Conservation (phyloP, 2,888 invertebrate genomes). For the Copidosoma aretas region DNA sequence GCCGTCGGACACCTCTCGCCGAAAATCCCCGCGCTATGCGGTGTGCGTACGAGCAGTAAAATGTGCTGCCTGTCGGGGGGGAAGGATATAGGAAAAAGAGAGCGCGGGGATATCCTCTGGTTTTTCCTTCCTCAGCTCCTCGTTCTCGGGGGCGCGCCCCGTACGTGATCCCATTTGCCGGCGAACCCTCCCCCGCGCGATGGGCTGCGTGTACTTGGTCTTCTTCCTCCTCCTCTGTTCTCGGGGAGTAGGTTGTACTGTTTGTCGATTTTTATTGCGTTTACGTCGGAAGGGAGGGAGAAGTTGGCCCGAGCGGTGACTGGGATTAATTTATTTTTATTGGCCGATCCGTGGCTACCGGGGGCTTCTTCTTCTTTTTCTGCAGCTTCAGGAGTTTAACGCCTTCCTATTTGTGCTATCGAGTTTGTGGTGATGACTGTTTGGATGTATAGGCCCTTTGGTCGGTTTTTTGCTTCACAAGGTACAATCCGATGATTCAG, state of each 20-base stretch:
- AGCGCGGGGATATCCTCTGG: conserved; percentile 50
- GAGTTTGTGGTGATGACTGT: too few species aligned
- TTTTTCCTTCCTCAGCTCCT: conserved; percentile 54
- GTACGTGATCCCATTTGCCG: conserved; percentile 57
- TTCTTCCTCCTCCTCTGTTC: too few species aligned
- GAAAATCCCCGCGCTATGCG: conserved; percentile 9
- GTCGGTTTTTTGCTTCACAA: too few species aligned
- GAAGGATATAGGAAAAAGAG: not conserved
- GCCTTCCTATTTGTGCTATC: too few species aligned
- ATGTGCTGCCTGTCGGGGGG: too few species aligned
- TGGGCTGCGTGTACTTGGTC: too few species aligned
- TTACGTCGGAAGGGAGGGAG: not conserved
- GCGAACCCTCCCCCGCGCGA: conserved; percentile 48
- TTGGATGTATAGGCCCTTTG: too few species aligned
- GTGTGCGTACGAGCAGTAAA: not conserved
- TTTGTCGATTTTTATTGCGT: conserved; percentile 4
- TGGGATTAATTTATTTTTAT: conserved; percentile 24
- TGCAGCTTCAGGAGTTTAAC: too few species aligned
- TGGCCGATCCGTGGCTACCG: not conserved
- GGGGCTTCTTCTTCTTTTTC: too few species aligned
- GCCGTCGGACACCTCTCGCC: conserved; percentile 27
- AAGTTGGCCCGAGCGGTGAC: not conserved
- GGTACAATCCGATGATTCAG: too few species aligned
- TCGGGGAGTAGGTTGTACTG: conserved; percentile 27
- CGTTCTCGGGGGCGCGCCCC: conserved; percentile 13